phyloP scores from a whole-genome alignment of 2,888 invertebrate species.

The Protula sp. region DNA sequence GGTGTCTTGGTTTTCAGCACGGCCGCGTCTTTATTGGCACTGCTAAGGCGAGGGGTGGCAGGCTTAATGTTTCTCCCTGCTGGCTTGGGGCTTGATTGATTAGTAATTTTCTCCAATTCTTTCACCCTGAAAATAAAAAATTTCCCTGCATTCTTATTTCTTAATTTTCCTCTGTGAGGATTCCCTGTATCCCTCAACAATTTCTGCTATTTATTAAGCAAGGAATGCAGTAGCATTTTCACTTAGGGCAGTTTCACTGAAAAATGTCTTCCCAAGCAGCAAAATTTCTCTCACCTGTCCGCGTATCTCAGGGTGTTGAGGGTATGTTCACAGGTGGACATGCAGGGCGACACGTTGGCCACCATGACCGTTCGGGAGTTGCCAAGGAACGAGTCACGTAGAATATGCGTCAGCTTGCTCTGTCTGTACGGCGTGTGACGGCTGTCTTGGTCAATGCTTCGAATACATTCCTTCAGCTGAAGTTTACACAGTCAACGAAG shows the following conservation, averaged over 20 bases:
- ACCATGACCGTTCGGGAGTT: slow-evolving; percentile 52
- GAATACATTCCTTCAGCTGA: slow-evolving; percentile 52
- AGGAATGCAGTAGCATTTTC: too few species aligned
- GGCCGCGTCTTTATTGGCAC: too few species aligned
- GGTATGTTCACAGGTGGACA: slow-evolving; percentile 46
- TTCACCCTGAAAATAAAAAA: slow-evolving; percentile 17
- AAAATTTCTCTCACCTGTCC: slow-evolving; percentile 47
- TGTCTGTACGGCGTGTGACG: slow-evolving; percentile 52
- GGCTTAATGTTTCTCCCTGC: neutral
- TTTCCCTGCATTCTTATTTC: too few species aligned
- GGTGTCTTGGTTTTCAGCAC: too few species aligned
- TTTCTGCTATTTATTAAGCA: too few species aligned
- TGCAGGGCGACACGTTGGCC: slow-evolving; percentile 47
- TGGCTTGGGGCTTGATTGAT: neutral
- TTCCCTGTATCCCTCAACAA: too few species aligned
- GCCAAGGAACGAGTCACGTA: slow-evolving; percentile 50
- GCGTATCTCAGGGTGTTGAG: slow-evolving; percentile 53
- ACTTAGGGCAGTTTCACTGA: too few species aligned
- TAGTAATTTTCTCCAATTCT: slow-evolving; percentile 14
- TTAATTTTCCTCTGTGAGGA: too few species aligned
- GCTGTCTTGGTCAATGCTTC: slow-evolving; percentile 50
- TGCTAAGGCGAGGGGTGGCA: neutral
- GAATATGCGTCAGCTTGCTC: slow-evolving; percentile 52
- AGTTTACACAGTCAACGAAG: too few species aligned
- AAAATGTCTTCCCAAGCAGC: too few species aligned